Base-by-base conservation (phyloP, 23 tunicate genomes). In the Diplosoma virens region DNA sequence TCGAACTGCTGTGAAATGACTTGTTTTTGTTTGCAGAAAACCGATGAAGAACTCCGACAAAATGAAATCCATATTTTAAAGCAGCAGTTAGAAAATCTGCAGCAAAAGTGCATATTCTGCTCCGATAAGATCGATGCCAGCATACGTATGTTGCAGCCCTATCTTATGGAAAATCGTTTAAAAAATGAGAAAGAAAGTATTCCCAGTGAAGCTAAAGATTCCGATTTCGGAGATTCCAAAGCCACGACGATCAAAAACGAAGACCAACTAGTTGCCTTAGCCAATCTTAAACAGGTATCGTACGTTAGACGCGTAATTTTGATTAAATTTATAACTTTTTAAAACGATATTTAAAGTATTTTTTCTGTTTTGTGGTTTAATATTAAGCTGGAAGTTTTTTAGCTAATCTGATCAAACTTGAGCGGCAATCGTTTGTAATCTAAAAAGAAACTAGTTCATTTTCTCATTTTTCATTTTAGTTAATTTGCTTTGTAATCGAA, bases 41-140 rank as follows among this genome's bases (percentile, higher is more conserved):
- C 23, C 69, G 69, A 61, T 27, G 69, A 27, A 26, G 69, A 61
- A 29, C 17, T 61, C 4, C 69, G 17, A 7, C 69, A 61, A 29
- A 61, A 72, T 47, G 48, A 72, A 22, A 9, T 72, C 22, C 61
- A 47, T 26, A 25, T 14, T 72, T 47, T 72, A 48, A 72, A 48
- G 35, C 34, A 72, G 16, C 60, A 72, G 26, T 3, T 72, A 9
- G 9, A 80, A 18, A 56, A 80, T n/a, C 32, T 87, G 78, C 72
- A 87, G 22, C 70, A 75, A 53, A 74, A 81, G 68, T 79, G 93
- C 77, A 2, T 17, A 0, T 87, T 72, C 59, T 87, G 93, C 32
- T 66, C 86, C 1, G 86, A 80, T 23, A 80, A 80, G 53, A 37
- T 80, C 18, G 93, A 87, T 29, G 77, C 86, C 0, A 71, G 73